A percentile compares a stretch with the other conserved stretches of the same genome.
These are phyloP conservation scores for Subacronicta megacephala DNA, from an alignment of 2,888 invertebrate species.

Conservation along the genomic window DNA sequence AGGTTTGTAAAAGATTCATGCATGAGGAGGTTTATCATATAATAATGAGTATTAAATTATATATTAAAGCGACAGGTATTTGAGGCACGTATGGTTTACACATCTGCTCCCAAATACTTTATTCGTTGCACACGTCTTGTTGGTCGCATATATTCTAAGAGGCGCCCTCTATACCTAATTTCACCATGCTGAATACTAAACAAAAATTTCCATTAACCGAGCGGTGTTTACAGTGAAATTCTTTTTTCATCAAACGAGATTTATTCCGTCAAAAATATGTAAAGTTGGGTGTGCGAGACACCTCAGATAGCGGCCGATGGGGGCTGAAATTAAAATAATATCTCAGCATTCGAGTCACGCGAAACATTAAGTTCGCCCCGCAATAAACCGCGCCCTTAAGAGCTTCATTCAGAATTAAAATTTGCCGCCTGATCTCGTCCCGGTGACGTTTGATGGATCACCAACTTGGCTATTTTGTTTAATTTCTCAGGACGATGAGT, in stretches of 20 bases:
- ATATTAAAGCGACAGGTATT: conserved; percentile 15
- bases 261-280: conserved; percentile 87
- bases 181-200: conserved; percentile 78
- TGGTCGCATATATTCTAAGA: conserved; percentile 45
- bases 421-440: conserved; percentile 85
- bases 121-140: conserved; percentile 45
- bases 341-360: conserved; percentile 87
- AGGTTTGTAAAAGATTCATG: conserved; percentile 7
- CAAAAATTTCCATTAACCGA: conserved; percentile 81
- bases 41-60: conserved; percentile 3
- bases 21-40: conserved; percentile 12
- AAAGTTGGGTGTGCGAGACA: conserved; percentile 78
- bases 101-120: conserved; percentile 25
- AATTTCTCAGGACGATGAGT: conserved; percentile 50
- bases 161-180: conserved; percentile 64
- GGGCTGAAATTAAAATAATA: conserved; percentile 87
- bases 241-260: conserved; percentile 86
- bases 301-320: conserved; percentile 75
- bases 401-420: conserved; percentile 87
- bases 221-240: conserved; percentile 82
- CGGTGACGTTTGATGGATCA: conserved; percentile 86
- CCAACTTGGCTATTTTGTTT: conserved; percentile 74
- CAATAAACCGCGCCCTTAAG: conserved; percentile 87
- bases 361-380: conserved; percentile 86
- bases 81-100: conserved; percentile 27